Evolutionary conservation across 1,140 invertebrate genomes (phyloP).

Genomic region (Neodiprion virginianus): DNA sequence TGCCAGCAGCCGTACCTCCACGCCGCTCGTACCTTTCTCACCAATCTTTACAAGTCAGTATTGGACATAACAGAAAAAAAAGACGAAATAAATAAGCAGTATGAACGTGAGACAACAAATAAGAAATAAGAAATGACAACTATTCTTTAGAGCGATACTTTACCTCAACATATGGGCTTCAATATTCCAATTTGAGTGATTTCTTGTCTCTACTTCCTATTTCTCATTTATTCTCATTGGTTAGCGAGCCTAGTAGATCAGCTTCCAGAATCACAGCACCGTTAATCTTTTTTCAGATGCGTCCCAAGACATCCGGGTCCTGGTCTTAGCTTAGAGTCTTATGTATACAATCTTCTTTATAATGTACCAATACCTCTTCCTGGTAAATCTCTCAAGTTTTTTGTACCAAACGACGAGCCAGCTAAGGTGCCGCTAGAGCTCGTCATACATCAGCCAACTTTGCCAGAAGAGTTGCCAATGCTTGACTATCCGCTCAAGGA

Average conservation of each 20-base stretch:
- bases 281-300: conserved; percentile 63
- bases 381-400: conserved; percentile 86
- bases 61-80: background rate
- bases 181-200: conserved; percentile 1
- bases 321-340: conserved; percentile 85
- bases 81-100: background rate
- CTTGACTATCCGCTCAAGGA: conserved; percentile 92
- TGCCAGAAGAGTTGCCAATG: conserved; percentile 84
- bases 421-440: conserved; percentile 72
- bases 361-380: conserved; percentile 89
- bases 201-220: conserved; percentile 2
- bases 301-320: conserved; percentile 75
- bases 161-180: conserved; percentile 21
- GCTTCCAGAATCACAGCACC: too few species aligned
- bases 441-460: conserved; percentile 75
- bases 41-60: conserved; percentile 82
- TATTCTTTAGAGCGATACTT: background rate
- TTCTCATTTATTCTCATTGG: conserved; percentile 11
- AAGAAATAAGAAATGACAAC: background rate
- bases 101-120: background rate
- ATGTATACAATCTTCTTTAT: conserved; percentile 94
- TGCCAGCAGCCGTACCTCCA: conserved; percentile 90
- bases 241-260: background rate
- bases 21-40: conserved; percentile 84
- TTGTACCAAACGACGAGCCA: conserved; percentile 76